Percentiles rank a stretch among this genome's conserved stretches.
phyloP scores from a whole-genome alignment of 2,113 vertebrate species.

The Ginglymostoma cirratum region DNA sequence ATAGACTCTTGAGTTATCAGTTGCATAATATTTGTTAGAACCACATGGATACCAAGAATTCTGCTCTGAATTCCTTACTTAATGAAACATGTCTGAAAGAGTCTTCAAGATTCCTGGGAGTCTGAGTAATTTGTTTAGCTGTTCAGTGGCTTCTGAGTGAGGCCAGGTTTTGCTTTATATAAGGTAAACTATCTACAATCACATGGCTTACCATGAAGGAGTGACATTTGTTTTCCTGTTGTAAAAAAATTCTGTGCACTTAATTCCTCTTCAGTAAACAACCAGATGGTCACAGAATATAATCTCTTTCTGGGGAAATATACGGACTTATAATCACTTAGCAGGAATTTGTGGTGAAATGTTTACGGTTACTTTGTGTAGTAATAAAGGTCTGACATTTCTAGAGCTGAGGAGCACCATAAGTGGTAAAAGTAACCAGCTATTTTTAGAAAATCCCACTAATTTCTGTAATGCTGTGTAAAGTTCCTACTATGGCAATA shows the following conservation, averaged over 20 bases:
- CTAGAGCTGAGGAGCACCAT: not conserved
- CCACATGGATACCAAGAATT: conserved; percentile 29
- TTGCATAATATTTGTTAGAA: conserved; percentile 27
- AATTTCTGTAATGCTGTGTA: not conserved
- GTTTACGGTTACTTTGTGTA: no score
- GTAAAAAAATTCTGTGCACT: not conserved
- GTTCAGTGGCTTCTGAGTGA: not conserved
- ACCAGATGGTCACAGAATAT: not conserved
- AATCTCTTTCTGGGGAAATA: not conserved
- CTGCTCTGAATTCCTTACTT: conserved; percentile 13
- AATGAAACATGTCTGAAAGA: conserved; percentile 36
- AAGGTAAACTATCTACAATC: not conserved
- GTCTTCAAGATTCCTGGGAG: not conserved
- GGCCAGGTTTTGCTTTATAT: not conserved
- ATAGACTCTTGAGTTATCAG: not conserved
- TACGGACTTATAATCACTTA: not conserved
- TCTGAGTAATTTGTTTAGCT: conserved; percentile 17
- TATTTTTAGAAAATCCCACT: not conserved
- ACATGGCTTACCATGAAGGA: not conserved
- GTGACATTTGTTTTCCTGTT: not conserved
- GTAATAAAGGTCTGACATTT: not conserved
- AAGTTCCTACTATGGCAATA: not conserved
- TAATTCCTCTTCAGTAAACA: not conserved
- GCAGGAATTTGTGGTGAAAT: not conserved
- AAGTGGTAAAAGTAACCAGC: not conserved